Conservation (phyloP, 2,888 invertebrate species). For the Agrotis puta region DNA sequence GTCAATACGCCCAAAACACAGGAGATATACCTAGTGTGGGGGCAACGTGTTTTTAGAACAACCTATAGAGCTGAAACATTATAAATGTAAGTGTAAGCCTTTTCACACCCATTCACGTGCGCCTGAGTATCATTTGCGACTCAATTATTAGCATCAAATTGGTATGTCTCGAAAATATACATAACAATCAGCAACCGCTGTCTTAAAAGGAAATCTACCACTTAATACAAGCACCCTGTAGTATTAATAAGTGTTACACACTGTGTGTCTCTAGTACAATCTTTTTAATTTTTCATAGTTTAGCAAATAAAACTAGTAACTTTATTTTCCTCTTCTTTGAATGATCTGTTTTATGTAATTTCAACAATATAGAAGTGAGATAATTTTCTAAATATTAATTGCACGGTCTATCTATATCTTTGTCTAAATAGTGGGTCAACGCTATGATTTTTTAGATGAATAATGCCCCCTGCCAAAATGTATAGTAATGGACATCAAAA, state of each 20-base stretch:
- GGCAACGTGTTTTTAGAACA: too few species aligned
- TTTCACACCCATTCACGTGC: too few species aligned
- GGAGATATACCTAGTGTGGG: too few species aligned
- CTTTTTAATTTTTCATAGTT: background rate
- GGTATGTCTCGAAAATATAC: too few species aligned
- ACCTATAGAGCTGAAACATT: too few species aligned
- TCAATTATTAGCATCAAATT: background rate
- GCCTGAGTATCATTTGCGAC: background rate
- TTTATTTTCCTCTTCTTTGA: slow-evolving; percentile 6
- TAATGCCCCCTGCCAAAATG: too few species aligned
- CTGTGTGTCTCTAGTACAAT: slow-evolving; percentile 17
- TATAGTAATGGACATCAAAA: too few species aligned
- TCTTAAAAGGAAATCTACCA: background rate
- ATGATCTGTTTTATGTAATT: slow-evolving; percentile 14
- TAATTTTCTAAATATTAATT: slow-evolving; percentile 8
- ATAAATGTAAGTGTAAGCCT: too few species aligned
- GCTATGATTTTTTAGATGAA: background rate
- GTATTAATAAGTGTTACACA: slow-evolving; percentile 30
- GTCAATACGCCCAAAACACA: too few species aligned
- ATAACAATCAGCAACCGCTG: too few species aligned
- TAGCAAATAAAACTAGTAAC: slow-evolving; percentile 16
- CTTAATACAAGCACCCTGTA: slow-evolving; percentile 17
- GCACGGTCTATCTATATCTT: slow-evolving; percentile 25
- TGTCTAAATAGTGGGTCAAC: background rate
- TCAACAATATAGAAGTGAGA: background rate